Percentiles rank a stretch among this genome's conserved stretches.
Evolutionary conservation across 2,888 invertebrate species (phyloP).

Genomic region (Atrina japonica): DNA sequence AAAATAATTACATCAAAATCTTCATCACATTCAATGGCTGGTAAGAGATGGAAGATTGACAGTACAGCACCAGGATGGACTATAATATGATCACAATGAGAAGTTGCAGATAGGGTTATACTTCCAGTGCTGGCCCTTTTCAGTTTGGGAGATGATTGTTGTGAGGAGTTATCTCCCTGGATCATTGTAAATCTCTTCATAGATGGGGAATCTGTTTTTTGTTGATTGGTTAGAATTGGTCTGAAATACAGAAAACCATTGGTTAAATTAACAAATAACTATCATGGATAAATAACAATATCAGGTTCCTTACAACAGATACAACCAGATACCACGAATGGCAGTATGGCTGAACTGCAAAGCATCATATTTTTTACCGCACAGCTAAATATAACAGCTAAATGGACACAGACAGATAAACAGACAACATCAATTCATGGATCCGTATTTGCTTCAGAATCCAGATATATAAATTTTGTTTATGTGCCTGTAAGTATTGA

Average conservation of each 20-base stretch:
- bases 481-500: too few species aligned
- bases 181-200: constrained; percentile 65
- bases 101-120: constrained; percentile 65
- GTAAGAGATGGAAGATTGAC: constrained; percentile 93
- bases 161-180: constrained; percentile 41
- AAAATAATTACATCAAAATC: constrained; percentile 48
- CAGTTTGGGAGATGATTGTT: constrained; percentile 53
- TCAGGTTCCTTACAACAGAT: too few species aligned
- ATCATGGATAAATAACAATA: too few species aligned
- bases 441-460: too few species aligned
- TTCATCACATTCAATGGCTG: constrained; percentile 69
- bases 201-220: constrained; percentile 61
- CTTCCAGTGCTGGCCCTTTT: constrained; percentile 78
- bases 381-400: too few species aligned
- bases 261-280: too few species aligned
- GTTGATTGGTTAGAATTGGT: constrained; percentile 50
- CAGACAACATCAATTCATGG: too few species aligned
- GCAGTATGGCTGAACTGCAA: too few species aligned
- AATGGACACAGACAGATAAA: too few species aligned
- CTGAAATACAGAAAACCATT: constrained; percentile 28
- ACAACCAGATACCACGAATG: too few species aligned
- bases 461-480: too few species aligned
- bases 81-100: constrained; percentile 87
- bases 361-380: too few species aligned
- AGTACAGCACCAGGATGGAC: constrained; percentile 95